Conservation (phyloP, 2,113 vertebrate species). For the Perca fluviatilis region DNA sequence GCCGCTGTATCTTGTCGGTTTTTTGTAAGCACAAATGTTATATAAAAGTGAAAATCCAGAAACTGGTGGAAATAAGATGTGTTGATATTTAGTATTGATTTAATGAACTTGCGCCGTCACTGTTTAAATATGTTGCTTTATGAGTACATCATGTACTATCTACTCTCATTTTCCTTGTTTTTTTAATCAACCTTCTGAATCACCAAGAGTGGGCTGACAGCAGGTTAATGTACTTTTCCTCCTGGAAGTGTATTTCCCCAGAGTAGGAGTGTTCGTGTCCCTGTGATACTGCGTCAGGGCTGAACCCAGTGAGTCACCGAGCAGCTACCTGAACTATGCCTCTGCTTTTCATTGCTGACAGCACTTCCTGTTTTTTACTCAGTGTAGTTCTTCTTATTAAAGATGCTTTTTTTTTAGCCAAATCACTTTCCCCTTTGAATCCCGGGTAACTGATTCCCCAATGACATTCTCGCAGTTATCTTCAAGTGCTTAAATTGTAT, state of each 20-base stretch:
- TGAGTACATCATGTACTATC: neutral
- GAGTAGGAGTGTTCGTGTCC: slow-evolving; percentile 32
- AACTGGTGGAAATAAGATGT: neutral
- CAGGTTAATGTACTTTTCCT: neutral
- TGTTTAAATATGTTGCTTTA: too few species aligned
- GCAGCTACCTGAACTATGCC: slow-evolving; percentile 20
- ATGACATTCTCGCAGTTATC: neutral
- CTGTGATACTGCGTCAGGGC: neutral
- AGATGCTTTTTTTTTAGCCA: neutral
- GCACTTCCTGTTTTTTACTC: slow-evolving; percentile 42
- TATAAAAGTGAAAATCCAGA: neutral
- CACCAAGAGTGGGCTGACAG: neutral
- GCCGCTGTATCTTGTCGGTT: neutral
- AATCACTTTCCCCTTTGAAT: slow-evolving; percentile 4
- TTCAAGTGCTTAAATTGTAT: neutral
- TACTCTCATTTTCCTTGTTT: neutral
- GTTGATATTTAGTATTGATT: neutral
- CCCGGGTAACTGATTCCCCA: neutral
- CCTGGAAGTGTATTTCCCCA: neutral
- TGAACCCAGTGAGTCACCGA: slow-evolving; percentile 28
- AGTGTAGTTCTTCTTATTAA: slow-evolving; percentile 15
- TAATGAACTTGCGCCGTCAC: too few species aligned
- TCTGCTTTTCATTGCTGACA: neutral
- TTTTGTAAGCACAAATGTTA: neutral
- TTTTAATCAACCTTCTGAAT: slow-evolving; percentile 24